Base-by-base conservation (phyloP, 2,797 vertebrate genomes). In the Lophius americanus region DNA sequence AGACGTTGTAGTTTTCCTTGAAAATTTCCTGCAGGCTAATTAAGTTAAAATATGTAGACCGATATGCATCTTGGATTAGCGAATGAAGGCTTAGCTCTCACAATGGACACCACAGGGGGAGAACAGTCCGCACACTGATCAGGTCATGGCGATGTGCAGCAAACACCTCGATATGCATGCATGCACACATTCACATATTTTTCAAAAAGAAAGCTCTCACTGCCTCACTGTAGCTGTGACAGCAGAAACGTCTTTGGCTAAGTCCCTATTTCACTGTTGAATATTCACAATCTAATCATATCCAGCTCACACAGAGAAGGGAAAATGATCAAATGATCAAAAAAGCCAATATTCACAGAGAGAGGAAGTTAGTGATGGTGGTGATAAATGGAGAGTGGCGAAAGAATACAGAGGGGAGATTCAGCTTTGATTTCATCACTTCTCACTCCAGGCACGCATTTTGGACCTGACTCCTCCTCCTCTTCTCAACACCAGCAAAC, bases 41-140 rank as follows among this genome's bases (percentile, higher is more conserved):
- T 70, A 73, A 68, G 46, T 66, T 59, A 70, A 79, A 84, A 36
- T 68, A 83, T 60, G 65, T 53, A 41, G 46, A 62, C 35, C 44
- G 85, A 75, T 81, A 79, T 54, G 66, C 7, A 49, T 71, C 43
- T 23, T 64, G 70, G 87, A 85, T 89, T 87, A 87, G 79, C 83
- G 56, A 48, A 70, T 6, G 14, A 50, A 66, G 82, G 86, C 71
- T 91, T 85, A 88, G 63, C 77, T 37, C 63, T 89, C 82, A 87
- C 91, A 84, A 79, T 9, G 41, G 64, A 76, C 65, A 65, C 57
- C 74, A 64, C 73, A 77, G 76, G 66, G 76, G 73, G 60, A 53
- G 60, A 82, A 36, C 64, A 77, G 73, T 50, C 52, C 54, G 50
- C 65, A 76, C 61, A 62, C 65, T 56, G 52, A 77, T 72, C 56